Base-by-base conservation (phyloP, 2,797 vertebrate species). In the Tiaroga cobitis region DNA sequence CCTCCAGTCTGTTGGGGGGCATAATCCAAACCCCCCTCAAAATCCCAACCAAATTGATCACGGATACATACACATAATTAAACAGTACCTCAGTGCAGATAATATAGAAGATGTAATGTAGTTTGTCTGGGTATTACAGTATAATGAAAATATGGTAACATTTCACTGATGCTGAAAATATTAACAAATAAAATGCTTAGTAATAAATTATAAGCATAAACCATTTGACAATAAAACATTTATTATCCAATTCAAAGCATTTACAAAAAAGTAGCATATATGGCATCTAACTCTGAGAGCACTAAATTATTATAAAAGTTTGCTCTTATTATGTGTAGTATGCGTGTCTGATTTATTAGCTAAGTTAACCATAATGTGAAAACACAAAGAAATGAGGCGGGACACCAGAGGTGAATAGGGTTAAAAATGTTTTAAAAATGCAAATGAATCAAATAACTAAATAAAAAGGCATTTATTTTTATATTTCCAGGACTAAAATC, bases 11-110 rank as follows among this genome's bases (percentile, higher is more conserved):
- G 37, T 26, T 41, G 49, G 70, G 46, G 34, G 56, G 8, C n/a
- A 8, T 56, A 72, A 43, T 72, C 80, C 67, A 72, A 37, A 81
- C 43, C 65, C 46, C 61, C 67, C 3, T 59, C 15, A 56, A 70
- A 59, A 70, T 70, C n/a, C 3, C 49, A 54, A 41, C 46, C n/a
- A 24, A n/a, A 37, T n/a, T 9, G 21, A 76, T n/a, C 51, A n/a
- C 4, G 11, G 15, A 37, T 56, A n/a, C 32, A 56, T 13, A 56
- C 7, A 24, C 51, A 39, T 16, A 56, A 76, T 9, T 56, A 21
- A 24, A 56, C 21, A n/a, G 19, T 56, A 5, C 32, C 54, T 56
- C 32, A 3, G 3, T 76, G 29, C 29, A n/a, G 13, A 37, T 37
- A 2, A 54, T 21, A 15, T 54, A 2, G 3, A 37, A 34, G 7